phyloP scores from a whole-genome alignment of 2,888 invertebrate genomes.

The Drosophila paucipuncta region DNA sequence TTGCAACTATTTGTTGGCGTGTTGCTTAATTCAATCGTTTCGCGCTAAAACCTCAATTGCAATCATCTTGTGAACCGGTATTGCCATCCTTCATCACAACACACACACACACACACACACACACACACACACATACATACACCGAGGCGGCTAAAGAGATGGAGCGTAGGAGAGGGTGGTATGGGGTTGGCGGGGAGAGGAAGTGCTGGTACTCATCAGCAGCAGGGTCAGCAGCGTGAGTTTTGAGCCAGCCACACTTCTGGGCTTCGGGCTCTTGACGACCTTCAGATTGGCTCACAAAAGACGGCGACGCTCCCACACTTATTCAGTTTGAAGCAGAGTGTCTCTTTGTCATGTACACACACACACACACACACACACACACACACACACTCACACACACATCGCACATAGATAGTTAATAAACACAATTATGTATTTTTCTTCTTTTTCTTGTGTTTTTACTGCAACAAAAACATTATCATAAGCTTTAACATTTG shows the following conservation, averaged over 20 bases:
- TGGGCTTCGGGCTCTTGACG: constrained; percentile 52
- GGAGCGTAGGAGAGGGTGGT: neutral
- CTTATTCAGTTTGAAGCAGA: constrained; percentile 26
- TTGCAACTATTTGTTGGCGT: constrained; percentile 44
- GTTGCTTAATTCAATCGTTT: constrained; percentile 41
- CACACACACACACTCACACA: neutral
- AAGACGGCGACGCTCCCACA: constrained; percentile 59
- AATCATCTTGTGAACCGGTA: constrained; percentile 46
- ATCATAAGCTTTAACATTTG: too few species aligned
- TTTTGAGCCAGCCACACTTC: constrained; percentile 25
- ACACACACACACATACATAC: neutral
- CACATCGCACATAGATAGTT: neutral
- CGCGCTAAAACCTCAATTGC: constrained; percentile 46
- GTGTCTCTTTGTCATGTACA: constrained; percentile 10
- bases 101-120: constrained; percentile 1
- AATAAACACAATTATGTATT: neutral
- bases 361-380: neutral
- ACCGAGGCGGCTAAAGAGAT: neutral
- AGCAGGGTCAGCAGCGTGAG: constrained; percentile 7
- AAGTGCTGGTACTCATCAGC: constrained; percentile 2
- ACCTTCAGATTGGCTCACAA: constrained; percentile 62
- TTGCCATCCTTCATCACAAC: constrained; percentile 44
- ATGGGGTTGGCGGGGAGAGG: neutral
- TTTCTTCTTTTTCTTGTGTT: neutral
- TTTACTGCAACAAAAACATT: constrained; percentile 10